Percentiles rank a stretch among this genome's conserved stretches.
phyloP scores from a whole-genome alignment of 2,888 invertebrate genomes.

The Diploptera punctata region DNA sequence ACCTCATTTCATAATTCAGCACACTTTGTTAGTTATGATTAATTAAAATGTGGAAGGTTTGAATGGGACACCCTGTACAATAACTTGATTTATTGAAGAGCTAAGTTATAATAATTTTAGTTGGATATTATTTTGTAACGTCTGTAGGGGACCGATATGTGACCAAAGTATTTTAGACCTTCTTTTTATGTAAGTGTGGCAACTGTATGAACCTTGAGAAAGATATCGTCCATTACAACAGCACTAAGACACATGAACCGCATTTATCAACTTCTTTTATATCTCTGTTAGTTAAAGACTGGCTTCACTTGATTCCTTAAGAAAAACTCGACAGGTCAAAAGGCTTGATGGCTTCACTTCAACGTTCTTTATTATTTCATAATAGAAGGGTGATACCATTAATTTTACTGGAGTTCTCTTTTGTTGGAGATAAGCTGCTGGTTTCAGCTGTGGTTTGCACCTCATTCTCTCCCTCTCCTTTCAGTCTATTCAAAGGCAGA shows the following conservation, averaged over 20 bases:
- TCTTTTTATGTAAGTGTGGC: not conserved
- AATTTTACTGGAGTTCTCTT: slow-evolving; percentile 9
- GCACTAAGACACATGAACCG: not conserved
- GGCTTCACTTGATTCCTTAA: not conserved
- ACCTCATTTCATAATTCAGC: no score
- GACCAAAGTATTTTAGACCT: not conserved
- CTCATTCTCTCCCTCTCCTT: no score
- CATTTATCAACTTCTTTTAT: slow-evolving; percentile 1
- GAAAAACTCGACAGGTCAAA: not conserved
- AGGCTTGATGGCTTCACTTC: not conserved
- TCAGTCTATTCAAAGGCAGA: no score
- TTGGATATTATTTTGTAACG: no score
- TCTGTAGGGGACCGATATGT: not conserved
- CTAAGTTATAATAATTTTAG: no score
- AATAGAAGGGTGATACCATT: slow-evolving; percentile 21
- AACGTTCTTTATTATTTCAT: not conserved
- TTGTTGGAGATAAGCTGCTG: not conserved
- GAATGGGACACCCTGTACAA: no score
- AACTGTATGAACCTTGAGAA: not conserved
- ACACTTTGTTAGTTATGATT: no score
- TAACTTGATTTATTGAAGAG: no score
- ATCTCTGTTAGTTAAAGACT: not conserved
- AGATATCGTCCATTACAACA: not conserved
- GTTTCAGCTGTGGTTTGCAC: not conserved
- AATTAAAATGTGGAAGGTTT: no score